Evolutionary conservation across 2,888 invertebrate species (phyloP).

Genomic region (Cyaniris semiargus): DNA sequence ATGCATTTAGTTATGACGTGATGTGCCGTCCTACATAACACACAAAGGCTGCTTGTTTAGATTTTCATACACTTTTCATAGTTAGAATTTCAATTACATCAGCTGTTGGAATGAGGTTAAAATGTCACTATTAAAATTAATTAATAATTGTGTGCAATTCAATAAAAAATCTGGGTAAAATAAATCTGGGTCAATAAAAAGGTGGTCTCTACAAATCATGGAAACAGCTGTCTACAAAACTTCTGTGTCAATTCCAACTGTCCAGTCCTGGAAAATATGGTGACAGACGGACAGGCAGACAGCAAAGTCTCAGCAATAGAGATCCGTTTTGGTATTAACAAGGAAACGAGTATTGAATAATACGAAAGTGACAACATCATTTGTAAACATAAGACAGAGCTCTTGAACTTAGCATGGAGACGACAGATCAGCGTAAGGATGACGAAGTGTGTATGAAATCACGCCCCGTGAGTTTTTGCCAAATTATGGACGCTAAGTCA

Average conservation of each 20-base stretch:
- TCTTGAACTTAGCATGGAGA: background rate
- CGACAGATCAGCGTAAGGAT: background rate
- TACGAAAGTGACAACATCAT: too few species aligned
- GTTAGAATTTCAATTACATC: background rate
- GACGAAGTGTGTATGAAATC: conserved; percentile 5
- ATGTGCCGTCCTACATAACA: conserved; percentile 4
- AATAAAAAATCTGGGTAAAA: background rate
- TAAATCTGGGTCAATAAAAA: too few species aligned
- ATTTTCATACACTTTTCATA: background rate
- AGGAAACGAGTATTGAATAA: too few species aligned
- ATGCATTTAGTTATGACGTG: conserved; percentile 5
- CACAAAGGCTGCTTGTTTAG: background rate
- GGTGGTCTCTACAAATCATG: too few species aligned
- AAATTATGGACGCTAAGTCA: too few species aligned
- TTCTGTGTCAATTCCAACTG: too few species aligned
- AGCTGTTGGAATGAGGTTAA: background rate
- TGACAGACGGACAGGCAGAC: too few species aligned
- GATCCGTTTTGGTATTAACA: too few species aligned
- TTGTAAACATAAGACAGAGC: background rate
- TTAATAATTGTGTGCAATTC: background rate
- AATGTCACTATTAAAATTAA: background rate
- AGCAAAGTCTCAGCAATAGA: too few species aligned
- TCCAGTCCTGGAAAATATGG: too few species aligned
- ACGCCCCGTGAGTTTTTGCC: background rate
- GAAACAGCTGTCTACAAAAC: too few species aligned